Percentiles rank a stretch among this genome's conserved stretches.
These are phyloP conservation scores for Chromoteleia sp. DNA, from an alignment of 2,888 invertebrate genomes.

Conservation along the genomic window DNA sequence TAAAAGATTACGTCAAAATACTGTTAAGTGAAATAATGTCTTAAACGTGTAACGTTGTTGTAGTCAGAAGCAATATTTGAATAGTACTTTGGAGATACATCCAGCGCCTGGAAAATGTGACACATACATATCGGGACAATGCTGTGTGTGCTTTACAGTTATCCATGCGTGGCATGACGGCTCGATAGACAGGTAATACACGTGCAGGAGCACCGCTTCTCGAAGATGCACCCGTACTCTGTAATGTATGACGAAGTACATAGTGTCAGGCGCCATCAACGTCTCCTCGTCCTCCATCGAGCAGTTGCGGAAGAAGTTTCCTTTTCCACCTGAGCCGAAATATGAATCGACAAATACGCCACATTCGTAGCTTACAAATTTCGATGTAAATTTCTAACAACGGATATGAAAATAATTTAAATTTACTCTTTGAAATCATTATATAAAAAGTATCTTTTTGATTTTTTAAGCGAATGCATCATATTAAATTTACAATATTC, in stretches of 20 bases:
- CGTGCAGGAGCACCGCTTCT: constrained; percentile 55
- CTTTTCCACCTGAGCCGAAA: constrained; percentile 46
- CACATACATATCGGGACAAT: constrained; percentile 64
- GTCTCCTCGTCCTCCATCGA: constrained; percentile 50
- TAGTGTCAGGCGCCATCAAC: constrained; percentile 58
- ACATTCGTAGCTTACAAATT: constrained; percentile 29
- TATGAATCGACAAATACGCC: constrained; percentile 54
- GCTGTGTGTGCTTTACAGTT: constrained; percentile 58
- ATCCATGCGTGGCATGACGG: constrained; percentile 66
- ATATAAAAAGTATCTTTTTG: too few species aligned
- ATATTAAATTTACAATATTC: too few species aligned
- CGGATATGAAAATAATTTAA: constrained; percentile 13
- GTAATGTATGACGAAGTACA: constrained; percentile 61
- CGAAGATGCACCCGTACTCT: constrained; percentile 61
- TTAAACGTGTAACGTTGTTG: constrained; percentile 24
- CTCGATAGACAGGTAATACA: constrained; percentile 65
- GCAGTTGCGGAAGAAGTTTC: constrained; percentile 51
- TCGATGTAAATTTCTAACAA: constrained; percentile 16
- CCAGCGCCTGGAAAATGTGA: constrained; percentile 42
- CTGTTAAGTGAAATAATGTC: constrained; percentile 16
- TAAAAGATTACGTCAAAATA: constrained; percentile 8
- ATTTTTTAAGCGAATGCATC: too few species aligned
- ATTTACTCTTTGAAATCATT: too few species aligned
- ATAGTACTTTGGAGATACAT: constrained; percentile 48
- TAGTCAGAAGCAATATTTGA: constrained; percentile 43